Evolutionary conservation across 1,140 invertebrate species (phyloP), one percentile per base, ranked within the genome.

Genomic region (Amphibalanus amphitrite): DNA sequence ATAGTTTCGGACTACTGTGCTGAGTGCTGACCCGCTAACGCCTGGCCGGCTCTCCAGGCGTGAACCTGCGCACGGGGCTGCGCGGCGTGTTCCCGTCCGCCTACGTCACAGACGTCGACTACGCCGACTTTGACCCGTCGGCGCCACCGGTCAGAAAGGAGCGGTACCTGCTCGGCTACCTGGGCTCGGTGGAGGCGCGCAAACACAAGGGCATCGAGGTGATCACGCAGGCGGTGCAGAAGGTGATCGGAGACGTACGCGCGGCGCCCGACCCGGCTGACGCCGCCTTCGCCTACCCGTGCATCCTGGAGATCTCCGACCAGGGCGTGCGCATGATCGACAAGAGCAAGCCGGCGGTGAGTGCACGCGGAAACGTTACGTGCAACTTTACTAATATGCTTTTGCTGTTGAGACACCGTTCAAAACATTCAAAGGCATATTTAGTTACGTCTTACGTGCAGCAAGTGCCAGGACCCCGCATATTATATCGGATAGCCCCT

Each of bases 71-170:
- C 74, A 94, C 93, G 0, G 92, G 92, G 29, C 84, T 91, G 71
- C 89, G 92, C 82, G 96, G 96, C 20, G 95, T 97, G 70, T 98
- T 98, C 79, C 96, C 95, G 0, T 92, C 92, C 69, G 94, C 95
- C 25, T 97, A 97, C 79, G 93, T 93, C 10, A 94, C 95, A 3
- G 95, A 98, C 78, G 88, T 97, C 80, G 93, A 97, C 75, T 95
- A 97, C 80, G 92, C 90, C 77, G 92, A 95, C 75, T 94, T 94
- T 77, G 92, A 95, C 82, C 90, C 92, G 38, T 85, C 88, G 73
- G 87, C 87, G 76, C 86, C 90, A 74, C 88, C 92, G 82, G 88
- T 92, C 28, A 89, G 92, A 80, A 84, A 90, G 74, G 91, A 94
- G 80, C 82, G 92, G 76, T 98, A 95, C 80, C 85, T 95, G 69